phyloP scores from a whole-genome alignment of 2,888 invertebrate genomes.

The Nymphalis polychloros region DNA sequence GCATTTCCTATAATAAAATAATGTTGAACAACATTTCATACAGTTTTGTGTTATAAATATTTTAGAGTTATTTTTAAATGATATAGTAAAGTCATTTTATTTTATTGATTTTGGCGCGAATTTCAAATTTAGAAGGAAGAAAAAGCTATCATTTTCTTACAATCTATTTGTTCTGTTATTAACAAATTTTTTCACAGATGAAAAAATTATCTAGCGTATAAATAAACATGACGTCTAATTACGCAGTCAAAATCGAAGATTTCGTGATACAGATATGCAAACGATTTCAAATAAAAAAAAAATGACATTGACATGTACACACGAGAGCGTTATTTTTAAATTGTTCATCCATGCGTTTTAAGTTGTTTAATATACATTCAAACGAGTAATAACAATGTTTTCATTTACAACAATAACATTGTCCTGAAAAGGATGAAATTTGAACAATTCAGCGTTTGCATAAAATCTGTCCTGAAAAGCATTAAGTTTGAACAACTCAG shows the following conservation, averaged over 20 bases:
- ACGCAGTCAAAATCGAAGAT: neutral
- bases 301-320: conserved; percentile 25
- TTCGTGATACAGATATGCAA: conserved; percentile 19
- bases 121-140: neutral
- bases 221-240: no score
- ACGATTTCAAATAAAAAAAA: conserved; percentile 11
- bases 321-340: conserved; percentile 3
- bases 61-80: neutral
- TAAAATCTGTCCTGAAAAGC: no score
- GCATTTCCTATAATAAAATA: conserved; percentile 14
- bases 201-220: no score
- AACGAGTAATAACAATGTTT: no score
- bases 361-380: neutral
- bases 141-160: no score
- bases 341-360: neutral
- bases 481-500: no score
- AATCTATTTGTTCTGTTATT: no score
- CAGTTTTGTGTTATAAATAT: neutral
- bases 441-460: no score
- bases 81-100: neutral
- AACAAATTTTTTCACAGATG: no score
- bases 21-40: neutral
- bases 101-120: neutral
- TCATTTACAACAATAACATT: no score
- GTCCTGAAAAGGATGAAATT: no score